Conservation (phyloP, 2,888 invertebrate species). For the Drosophila prostipennis region DNA sequence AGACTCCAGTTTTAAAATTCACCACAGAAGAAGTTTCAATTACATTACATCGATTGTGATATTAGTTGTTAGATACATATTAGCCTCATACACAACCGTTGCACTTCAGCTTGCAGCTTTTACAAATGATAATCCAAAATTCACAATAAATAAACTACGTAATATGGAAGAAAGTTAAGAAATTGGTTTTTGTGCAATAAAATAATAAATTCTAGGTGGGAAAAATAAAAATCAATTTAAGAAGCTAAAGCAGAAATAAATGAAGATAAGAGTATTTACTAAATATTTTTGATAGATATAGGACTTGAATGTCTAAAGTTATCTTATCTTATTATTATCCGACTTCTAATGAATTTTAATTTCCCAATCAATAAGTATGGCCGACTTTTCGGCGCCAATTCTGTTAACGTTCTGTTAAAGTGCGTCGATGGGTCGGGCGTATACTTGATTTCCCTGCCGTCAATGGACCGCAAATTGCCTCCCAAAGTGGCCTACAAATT, state of each 20-base stretch:
- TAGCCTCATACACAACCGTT: conserved; percentile 65
- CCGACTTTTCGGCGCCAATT: conserved; percentile 1
- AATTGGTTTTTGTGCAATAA: too few relatives aligned
- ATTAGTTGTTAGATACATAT: conserved; percentile 83
- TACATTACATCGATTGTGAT: conserved; percentile 81
- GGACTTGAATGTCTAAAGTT: too few relatives aligned
- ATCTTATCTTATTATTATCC: neutral
- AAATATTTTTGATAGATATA: too few relatives aligned
- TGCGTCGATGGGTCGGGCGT: neutral
- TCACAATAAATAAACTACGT: conserved; percentile 60
- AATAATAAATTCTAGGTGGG: too few relatives aligned
- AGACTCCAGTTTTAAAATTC: conserved; percentile 15
- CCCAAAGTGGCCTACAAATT: neutral
- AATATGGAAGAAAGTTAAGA: conserved; percentile 37
- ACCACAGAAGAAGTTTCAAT: conserved; percentile 55
- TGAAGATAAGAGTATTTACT: too few relatives aligned
- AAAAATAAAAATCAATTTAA: too few relatives aligned
- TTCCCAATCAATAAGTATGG: neutral
- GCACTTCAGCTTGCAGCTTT: conserved; percentile 53
- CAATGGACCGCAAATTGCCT: neutral
- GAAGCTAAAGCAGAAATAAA: too few relatives aligned
- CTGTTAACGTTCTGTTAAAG: neutral
- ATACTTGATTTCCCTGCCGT: conserved; percentile 5
- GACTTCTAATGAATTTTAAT: too few relatives aligned
- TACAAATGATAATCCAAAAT: conserved; percentile 49